These are phyloP conservation scores for Neodon shergylaensis DNA, from an alignment of 2,113 vertebrate species.

Conservation along the genomic window DNA sequence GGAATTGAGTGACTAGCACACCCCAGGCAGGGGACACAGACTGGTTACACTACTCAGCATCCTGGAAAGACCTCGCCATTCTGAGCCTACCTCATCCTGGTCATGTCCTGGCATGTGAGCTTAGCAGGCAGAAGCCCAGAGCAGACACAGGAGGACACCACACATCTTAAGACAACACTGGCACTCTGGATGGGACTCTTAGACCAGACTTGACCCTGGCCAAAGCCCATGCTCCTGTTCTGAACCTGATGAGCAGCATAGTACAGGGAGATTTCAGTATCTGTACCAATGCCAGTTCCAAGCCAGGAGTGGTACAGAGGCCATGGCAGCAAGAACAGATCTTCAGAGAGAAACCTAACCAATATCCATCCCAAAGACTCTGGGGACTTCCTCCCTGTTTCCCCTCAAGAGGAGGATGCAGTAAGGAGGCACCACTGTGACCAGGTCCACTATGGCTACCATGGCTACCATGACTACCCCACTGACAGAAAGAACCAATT, in stretches of 20 bases:
- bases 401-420: not conserved
- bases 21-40: not conserved
- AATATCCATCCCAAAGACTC: rapidly evolving
- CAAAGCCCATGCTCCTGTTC: rapidly evolving
- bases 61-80: rapidly evolving
- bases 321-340: not conserved
- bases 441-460: not conserved
- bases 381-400: not conserved
- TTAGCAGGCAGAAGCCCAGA: not conserved
- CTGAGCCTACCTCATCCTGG: rapidly evolving
- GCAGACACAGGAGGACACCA: rapidly evolving
- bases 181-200: rapidly evolving
- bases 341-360: not conserved
- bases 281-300: not conserved
- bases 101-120: rapidly evolving
- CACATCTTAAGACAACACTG: rapidly evolving
- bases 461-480: not conserved
- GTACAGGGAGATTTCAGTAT: no score
- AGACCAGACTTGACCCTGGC: not conserved
- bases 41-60: not conserved
- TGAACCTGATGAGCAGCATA: no score
- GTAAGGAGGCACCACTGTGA: not conserved
- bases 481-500: rapidly evolving
- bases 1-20: no score
- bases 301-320: not conserved